Base-by-base conservation (phyloP, 2,888 invertebrate species). In the Polyommatus iphigenia region DNA sequence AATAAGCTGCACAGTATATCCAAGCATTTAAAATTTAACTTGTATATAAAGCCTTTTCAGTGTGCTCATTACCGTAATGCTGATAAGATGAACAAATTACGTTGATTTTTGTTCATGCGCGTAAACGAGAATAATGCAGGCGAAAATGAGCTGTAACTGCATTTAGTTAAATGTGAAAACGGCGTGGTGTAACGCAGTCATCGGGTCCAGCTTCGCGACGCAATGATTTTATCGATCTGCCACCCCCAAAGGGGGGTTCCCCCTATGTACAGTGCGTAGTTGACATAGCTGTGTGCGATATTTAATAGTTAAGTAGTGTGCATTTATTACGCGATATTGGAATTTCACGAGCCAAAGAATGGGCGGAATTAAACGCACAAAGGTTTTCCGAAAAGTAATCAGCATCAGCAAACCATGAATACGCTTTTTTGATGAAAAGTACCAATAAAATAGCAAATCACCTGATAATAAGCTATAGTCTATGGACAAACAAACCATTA, bases 171-270 rank as follows among this genome's bases (percentile, higher is more conserved):
- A 77, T 78, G 73, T 71, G 41, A 71, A 79, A 78, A 41, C 62
- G 54, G 78, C 77, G 20, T 78, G 77, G 54, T 71, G 77, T 71
- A 71, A 77, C 54, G 36, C 82, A 84, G 87, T 91, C 90, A 92
- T 90, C 88, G 77, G 72, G 62, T 15, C 41, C 73, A 73, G 77
- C 71, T 71, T 77, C 77, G 77, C 77, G 77, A 83, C 87, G 90
- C 91, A 88, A 92, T 93, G 92, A 93, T 92, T 91, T 86, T 91
- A 93, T 93, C 89, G 93, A 93, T 93, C 84, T 88, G 86, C 89
- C 78, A 77, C 81, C 80, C 78, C 80, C 80, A 50, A 77, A 77
- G 79, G 78, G 80, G 81, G 71, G 78, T 81, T 81, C 82, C 81
- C 79, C 79, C 79, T 80, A 80, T 81, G 80, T 82, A 82, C 75